Percentiles rank a stretch among this genome's conserved stretches.
Evolutionary conservation across 2,888 invertebrate species (phyloP).

Genomic region (Cheilosia impressa): DNA sequence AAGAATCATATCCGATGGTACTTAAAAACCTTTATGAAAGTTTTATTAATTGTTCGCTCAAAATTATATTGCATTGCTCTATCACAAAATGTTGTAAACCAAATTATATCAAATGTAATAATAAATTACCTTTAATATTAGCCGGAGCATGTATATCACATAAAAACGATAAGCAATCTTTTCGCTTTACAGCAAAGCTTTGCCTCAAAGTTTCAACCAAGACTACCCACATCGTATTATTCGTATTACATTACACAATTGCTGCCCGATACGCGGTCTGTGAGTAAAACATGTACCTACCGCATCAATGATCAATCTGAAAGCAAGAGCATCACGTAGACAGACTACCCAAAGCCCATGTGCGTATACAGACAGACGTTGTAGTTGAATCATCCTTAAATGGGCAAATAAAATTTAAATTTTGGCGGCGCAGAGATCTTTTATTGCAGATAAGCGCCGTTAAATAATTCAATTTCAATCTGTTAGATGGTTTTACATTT

Average conservation of each 20-base stretch:
- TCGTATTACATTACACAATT: too few species aligned
- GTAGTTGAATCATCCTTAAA: slow-evolving; percentile 35
- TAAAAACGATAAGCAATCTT: too few species aligned
- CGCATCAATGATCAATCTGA: neutral
- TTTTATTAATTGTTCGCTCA: too few species aligned
- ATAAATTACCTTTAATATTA: too few species aligned
- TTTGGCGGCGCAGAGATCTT: neutral
- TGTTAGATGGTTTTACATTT: neutral
- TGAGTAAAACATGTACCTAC: neutral
- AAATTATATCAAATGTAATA: neutral
- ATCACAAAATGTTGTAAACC: neutral
- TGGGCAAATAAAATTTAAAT: slow-evolving; percentile 13
- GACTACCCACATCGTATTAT: too few species aligned
- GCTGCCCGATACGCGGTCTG: too few species aligned
- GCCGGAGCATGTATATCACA: too few species aligned
- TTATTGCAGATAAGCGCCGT: neutral
- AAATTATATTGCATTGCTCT: neutral
- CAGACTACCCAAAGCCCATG: slow-evolving; percentile 17
- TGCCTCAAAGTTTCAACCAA: too few species aligned
- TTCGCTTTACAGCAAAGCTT: too few species aligned
- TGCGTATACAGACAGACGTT: neutral
- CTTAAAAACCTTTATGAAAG: too few species aligned
- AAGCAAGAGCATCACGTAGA: slow-evolving; percentile 50
- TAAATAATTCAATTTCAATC: neutral
- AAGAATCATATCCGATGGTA: too few species aligned